Evolutionary conservation across 1,140 invertebrate species (phyloP).

Genomic region (Ceratosolen solmsi): DNA sequence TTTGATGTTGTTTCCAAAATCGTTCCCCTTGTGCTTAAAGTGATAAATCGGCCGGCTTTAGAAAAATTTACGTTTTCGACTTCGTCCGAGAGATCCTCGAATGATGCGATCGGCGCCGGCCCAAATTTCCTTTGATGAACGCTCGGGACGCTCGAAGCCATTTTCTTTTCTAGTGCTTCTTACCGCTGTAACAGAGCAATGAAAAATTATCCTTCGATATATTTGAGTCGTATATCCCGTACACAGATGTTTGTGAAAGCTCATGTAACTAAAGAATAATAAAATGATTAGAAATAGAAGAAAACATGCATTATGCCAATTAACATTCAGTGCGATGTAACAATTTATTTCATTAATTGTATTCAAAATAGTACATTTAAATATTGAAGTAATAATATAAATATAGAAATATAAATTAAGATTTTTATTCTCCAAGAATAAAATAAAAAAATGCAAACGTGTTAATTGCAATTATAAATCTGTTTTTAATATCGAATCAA

Average conservation of each 20-base stretch:
- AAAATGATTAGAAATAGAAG: background rate
- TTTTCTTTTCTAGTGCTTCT: slow-evolving; percentile 56
- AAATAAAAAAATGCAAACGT: too few species aligned
- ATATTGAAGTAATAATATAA: too few species aligned
- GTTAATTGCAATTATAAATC: too few species aligned
- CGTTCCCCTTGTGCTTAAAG: slow-evolving; percentile 37
- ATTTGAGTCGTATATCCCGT: background rate
- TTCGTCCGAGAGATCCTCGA: slow-evolving; percentile 91
- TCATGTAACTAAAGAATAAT: background rate
- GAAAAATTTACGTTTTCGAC: slow-evolving; percentile 78
- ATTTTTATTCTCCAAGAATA: too few species aligned
- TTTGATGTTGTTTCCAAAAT: too few species aligned
- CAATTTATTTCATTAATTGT: too few species aligned
- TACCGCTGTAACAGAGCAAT: slow-evolving; percentile 37
- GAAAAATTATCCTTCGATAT: slow-evolving; percentile 7
- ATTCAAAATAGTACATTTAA: too few species aligned
- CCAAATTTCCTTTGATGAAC: slow-evolving; percentile 83
- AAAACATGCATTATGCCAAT: too few species aligned
- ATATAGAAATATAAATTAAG: too few species aligned
- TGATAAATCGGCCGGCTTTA: too few species aligned
- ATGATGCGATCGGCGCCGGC: slow-evolving; percentile 92
- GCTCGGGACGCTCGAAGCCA: slow-evolving; percentile 70
- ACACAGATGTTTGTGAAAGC: background rate
- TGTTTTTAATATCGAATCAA: too few species aligned
- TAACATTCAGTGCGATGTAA: too few species aligned